A percentile compares a stretch with the other conserved stretches of the same genome.
Evolutionary conservation across 1,140 invertebrate genomes (phyloP).

Genomic region (Chionoecetes opilio): DNA sequence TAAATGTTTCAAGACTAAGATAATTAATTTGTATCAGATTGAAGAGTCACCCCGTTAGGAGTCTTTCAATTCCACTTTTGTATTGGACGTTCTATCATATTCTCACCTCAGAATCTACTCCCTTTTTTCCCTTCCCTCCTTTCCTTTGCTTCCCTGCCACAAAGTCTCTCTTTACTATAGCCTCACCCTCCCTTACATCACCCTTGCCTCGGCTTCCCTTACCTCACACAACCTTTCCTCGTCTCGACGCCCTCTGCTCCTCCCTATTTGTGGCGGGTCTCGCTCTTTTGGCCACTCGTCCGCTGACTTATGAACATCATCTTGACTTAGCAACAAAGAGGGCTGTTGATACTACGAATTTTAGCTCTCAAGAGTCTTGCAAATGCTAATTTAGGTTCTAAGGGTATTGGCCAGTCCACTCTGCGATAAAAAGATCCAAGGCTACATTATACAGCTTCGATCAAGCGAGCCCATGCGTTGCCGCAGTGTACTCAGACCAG

Average conservation of each 20-base stretch:
- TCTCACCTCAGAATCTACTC: background rate
- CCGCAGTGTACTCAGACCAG: slow-evolving; percentile 63
- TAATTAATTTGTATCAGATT: background rate
- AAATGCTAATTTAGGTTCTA: slow-evolving; percentile 68
- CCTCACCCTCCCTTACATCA: background rate
- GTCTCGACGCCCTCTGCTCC: background rate
- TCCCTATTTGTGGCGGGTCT: slow-evolving; percentile 40
- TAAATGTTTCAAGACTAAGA: background rate
- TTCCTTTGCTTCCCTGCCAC: background rate
- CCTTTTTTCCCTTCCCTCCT: background rate
- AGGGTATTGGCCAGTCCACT: slow-evolving; percentile 72
- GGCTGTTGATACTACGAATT: slow-evolving; percentile 76
- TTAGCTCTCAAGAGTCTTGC: slow-evolving; percentile 70
- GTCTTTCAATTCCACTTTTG: background rate
- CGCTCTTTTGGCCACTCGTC: slow-evolving; percentile 57
- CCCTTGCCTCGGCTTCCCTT: background rate
- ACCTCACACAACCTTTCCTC: background rate
- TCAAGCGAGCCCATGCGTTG: slow-evolving; percentile 66
- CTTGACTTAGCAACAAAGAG: slow-evolving; percentile 76
- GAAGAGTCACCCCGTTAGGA: background rate
- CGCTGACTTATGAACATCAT: slow-evolving; percentile 73
- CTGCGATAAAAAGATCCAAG: slow-evolving; percentile 61
- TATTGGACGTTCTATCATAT: background rate
- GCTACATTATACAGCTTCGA: slow-evolving; percentile 73
- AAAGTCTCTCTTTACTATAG: background rate